These are phyloP conservation scores for Andrena bucephala DNA, from an alignment of 2,888 invertebrate genomes.

Conservation along the genomic window DNA sequence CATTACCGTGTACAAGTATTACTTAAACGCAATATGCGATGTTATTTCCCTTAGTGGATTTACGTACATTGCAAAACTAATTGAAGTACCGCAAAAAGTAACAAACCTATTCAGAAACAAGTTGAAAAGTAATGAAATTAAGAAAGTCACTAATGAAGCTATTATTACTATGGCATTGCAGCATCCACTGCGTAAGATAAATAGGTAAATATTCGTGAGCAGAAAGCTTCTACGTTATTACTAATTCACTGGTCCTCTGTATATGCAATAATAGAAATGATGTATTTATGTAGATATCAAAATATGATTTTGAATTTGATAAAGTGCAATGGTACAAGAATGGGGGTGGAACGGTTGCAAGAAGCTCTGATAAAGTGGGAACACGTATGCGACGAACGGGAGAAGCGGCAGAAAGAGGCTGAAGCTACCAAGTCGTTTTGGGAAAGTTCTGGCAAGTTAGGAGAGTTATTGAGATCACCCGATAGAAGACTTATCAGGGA, in stretches of 20 bases:
- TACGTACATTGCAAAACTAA: constrained; percentile 88
- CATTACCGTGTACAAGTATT: constrained; percentile 90
- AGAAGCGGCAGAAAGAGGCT: constrained; percentile 88
- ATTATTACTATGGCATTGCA: constrained; percentile 87
- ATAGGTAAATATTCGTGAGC: constrained; percentile 76
- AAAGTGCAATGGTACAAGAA: constrained; percentile 84
- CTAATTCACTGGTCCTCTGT: not conserved
- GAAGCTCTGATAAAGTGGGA: constrained; percentile 88
- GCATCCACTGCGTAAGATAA: constrained; percentile 88
- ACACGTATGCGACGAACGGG: constrained; percentile 88
- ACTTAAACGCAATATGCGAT: constrained; percentile 90
- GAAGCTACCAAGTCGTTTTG: constrained; percentile 91
- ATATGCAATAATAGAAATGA: constrained; percentile 27
- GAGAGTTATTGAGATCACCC: constrained; percentile 88
- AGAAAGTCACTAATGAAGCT: constrained; percentile 87
- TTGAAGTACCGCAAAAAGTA: constrained; percentile 87
- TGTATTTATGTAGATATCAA: constrained; percentile 86
- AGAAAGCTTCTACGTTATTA: not conserved
- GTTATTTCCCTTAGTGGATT: constrained; percentile 91
- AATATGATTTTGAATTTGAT: constrained; percentile 87
- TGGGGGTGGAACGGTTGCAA: constrained; percentile 86
- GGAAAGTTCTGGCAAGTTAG: constrained; percentile 89
- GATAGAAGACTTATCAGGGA: constrained; percentile 92
- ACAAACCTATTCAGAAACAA: constrained; percentile 87
- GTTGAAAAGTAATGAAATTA: constrained; percentile 86